phyloP scores from a whole-genome alignment of 37 sponge, comb jelly and placozoan genomes.

The Bolinopsis microptera region DNA sequence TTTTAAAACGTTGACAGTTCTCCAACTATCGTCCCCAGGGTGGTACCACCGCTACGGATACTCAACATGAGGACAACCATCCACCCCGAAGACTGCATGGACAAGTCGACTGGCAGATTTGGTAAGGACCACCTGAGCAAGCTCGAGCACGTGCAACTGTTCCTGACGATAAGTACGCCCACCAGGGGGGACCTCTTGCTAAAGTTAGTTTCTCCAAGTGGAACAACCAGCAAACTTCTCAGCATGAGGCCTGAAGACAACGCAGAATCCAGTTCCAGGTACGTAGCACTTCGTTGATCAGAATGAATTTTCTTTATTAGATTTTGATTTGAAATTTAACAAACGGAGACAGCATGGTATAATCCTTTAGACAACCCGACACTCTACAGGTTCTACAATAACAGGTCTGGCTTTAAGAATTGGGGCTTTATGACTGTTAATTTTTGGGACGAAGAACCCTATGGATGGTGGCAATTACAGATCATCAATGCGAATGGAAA shows the following conservation, averaged over 20 bases:
- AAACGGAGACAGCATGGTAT: too few relatives aligned
- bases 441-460: slow-evolving; percentile 28
- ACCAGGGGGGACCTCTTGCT: background rate
- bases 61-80: slow-evolving; percentile 1
- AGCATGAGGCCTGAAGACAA: slow-evolving; percentile 5
- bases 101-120: background rate
- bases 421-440: slow-evolving; percentile 46
- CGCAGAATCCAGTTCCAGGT: too few relatives aligned
- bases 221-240: slow-evolving; percentile 39
- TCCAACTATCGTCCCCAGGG: slow-evolving; percentile 44
- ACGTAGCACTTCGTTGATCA: too few relatives aligned
- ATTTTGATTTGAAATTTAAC: too few relatives aligned
- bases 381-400: too few relatives aligned
- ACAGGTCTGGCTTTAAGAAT: background rate
- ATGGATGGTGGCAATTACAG: slow-evolving; percentile 28
- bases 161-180: background rate
- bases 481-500: background rate
- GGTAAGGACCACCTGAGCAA: slow-evolving; percentile 52
- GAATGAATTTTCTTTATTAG: too few relatives aligned
- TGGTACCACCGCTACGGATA: background rate
- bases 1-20: background rate
- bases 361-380: too few relatives aligned
- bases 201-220: background rate
- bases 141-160: slow-evolving; percentile 22
- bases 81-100: background rate